Evolutionary conservation across 2,888 invertebrate genomes (phyloP), one percentile per base, ranked within the genome.

Genomic region (Callosobruchus maculatus): DNA sequence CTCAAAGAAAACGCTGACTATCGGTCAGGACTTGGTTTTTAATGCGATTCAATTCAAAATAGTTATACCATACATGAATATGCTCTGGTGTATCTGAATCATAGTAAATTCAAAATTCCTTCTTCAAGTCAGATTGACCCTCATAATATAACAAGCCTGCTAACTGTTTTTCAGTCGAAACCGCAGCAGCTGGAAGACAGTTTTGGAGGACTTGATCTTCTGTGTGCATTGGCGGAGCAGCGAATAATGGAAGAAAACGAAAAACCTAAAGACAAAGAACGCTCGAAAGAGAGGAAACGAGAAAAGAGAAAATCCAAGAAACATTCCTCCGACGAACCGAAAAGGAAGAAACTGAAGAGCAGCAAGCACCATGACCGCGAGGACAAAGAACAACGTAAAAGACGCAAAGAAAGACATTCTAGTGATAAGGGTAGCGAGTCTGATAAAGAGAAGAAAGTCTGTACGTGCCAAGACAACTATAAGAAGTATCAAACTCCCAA

Each of bases 171-270:
- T 18, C 18, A 49, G 49, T 7, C 13, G 13, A 49, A 49, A 49
- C 13, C 49, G 3, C 49, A 66, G 21, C 71, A 66, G 22, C 31
- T 70, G 22, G 74, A 88, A 76, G 88, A 87, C 76, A 73, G 73
- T 71, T 86, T 93, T 21, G 93, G 91, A 22, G 93, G 93, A 0
- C 87, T 96, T 20, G 93, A 94, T 73, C 85, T 96, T 49, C 86
- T 96, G 26, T 96, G 96, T 85, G 95, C 95, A 9, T 87, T 96
- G 75, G 96, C 95, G 0, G 95, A 95, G 83, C 95, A 95, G 83
- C 90, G 95, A 78, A 93, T 95, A 77, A 91, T 93, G 88, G 94
- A 95, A 82, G 95, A 95, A 85, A 93, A 90, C 0, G 80, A 80
- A 68, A 81, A 78, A 76, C 78, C 77, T 67, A 74, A 76, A 70